Evolutionary conservation across 2,797 vertebrate genomes (phyloP).

Genomic region (Phalloptychus januarius): DNA sequence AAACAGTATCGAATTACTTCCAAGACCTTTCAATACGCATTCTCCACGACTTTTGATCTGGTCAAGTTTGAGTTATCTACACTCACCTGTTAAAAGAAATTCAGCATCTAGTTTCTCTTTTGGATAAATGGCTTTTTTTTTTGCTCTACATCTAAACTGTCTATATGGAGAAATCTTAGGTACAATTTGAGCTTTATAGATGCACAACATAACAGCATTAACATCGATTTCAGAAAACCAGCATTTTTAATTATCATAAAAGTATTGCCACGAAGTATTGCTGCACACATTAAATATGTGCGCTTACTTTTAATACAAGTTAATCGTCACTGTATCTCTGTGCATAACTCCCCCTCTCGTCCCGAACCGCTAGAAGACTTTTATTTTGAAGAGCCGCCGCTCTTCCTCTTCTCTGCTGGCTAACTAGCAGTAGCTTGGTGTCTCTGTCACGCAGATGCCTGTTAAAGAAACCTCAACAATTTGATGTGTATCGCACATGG

Average conservation of each 20-base stretch:
- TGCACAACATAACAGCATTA: no score
- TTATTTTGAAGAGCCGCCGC: conserved; percentile 11
- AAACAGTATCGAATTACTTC: not conserved
- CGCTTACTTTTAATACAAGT: not conserved
- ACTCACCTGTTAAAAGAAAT: not conserved
- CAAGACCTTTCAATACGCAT: not conserved
- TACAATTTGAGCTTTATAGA: not conserved
- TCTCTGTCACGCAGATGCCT: conserved; percentile 30
- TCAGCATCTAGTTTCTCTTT: not conserved
- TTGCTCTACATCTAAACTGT: not conserved
- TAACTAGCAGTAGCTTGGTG: conserved; percentile 13
- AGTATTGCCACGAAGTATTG: not conserved
- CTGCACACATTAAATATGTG: not conserved
- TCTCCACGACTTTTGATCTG: not conserved
- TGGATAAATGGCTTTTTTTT: not conserved
- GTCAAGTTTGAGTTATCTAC: not conserved
- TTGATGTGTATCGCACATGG: conserved; percentile 62
- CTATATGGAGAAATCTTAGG: not conserved
- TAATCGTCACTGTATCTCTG: not conserved
- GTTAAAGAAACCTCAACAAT: conserved; percentile 53
- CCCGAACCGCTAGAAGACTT: not conserved
- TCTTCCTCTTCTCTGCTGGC: conserved; percentile 9
- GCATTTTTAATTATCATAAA: not conserved
- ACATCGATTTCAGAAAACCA: not conserved
- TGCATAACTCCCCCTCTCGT: not conserved